Base-by-base conservation (phyloP, 2,888 invertebrate genomes). In the Dioctria rufipes region DNA sequence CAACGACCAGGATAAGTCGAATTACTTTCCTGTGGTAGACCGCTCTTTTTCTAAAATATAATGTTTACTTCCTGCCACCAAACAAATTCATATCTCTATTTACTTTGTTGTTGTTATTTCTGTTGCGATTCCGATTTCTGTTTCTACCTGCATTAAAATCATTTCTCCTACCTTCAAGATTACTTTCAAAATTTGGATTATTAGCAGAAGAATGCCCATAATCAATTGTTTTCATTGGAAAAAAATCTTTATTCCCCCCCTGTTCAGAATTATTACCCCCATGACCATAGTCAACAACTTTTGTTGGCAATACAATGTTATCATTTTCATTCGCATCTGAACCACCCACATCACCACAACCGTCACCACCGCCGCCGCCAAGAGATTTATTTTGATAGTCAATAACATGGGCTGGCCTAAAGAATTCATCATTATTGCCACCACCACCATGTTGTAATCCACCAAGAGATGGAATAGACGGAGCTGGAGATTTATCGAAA, bases 271-370 rank as follows among this genome's bases (percentile, higher is more conserved):
- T 42, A 61, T 25, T 9, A 6, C 13, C 60, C 54, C 81, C 87
- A 87, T 94, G 94, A 81, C 93, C 93, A 89, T 94, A 94, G 88
- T 94, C 94, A 84, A 94, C 92, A 83, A 94, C 92, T 85, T 92
- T 91, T 67, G 91, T 90, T 81, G 93, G 88, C 81, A 89, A 88
- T 84, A 90, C 87, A 82, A 92, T 86, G 25, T 25, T 25, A 78
- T 90, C 90, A 69, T 39, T 73, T 39, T 80, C 46, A 37, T 25
- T 54, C 25, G 39, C 13, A 5, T 63, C 63, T 25, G 25, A 25
- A 25, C 25, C 25, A 25, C 25, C 25, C 25, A 25, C 25, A 25
- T 25, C 25, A 25, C 25, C 25, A 25, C 25, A 25, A 2, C 25
- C 25, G 25, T 25, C 25, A 25, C 25, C 25, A n/a, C 39, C n/a